Evolutionary conservation across 1,140 invertebrate genomes (phyloP).

Genomic region (Diabrotica undecimpunctata): DNA sequence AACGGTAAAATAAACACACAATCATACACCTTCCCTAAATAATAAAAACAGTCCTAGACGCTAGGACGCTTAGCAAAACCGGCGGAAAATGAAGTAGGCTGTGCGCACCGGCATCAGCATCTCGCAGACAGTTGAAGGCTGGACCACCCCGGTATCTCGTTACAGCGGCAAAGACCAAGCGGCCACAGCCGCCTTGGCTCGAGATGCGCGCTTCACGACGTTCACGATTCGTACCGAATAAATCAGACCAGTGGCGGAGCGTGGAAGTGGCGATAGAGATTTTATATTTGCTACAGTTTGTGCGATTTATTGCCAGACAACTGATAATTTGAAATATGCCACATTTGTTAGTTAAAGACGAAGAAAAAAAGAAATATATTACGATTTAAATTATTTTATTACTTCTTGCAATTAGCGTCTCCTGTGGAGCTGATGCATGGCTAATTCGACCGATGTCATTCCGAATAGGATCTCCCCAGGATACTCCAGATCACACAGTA

Average conservation of each 20-base stretch:
- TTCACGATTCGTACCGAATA: conserved; percentile 36
- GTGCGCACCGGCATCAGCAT: conserved; percentile 11
- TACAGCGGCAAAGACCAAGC: conserved; percentile 33
- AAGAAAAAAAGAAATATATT: too few relatives aligned
- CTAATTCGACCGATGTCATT: too few relatives aligned
- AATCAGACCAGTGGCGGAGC: conserved; percentile 26
- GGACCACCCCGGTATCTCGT: conserved; percentile 42
- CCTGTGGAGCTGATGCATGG: too few relatives aligned
- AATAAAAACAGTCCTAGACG: not conserved
- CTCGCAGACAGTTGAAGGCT: conserved; percentile 37
- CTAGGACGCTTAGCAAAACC: conserved; percentile 11
- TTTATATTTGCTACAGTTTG: too few relatives aligned
- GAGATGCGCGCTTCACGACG: conserved; percentile 37
- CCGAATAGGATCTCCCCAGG: too few relatives aligned
- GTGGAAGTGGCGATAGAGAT: not conserved
- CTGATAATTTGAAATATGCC: too few relatives aligned
- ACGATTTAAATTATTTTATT: too few relatives aligned
- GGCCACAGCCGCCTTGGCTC: conserved; percentile 25
- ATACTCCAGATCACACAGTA: too few relatives aligned
- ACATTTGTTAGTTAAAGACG: too few relatives aligned
- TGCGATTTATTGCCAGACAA: too few relatives aligned
- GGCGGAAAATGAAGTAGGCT: not conserved
- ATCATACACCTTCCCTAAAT: not conserved
- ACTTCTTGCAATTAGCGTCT: too few relatives aligned
- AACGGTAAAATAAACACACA: too few relatives aligned